Evolutionary conservation across 2,113 vertebrate genomes (phyloP).

Genomic region (Peromyscus polionotus): DNA sequence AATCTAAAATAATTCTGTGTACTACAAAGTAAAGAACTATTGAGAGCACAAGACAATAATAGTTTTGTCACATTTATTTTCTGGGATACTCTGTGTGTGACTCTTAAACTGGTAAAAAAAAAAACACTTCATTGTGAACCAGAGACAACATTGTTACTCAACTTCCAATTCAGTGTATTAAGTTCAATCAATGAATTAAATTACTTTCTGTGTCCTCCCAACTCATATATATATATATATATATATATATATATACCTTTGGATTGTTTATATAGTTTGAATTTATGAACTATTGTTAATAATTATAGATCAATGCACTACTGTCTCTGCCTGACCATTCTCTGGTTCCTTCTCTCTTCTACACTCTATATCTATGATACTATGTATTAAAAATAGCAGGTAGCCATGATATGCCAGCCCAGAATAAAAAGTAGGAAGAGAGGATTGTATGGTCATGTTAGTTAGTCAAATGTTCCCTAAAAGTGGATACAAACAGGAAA

Average conservation of each 20-base stretch:
- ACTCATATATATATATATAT: background rate
- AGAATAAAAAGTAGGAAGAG: background rate
- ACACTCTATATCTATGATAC: background rate
- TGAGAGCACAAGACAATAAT: background rate
- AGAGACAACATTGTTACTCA: background rate
- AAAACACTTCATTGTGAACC: background rate
- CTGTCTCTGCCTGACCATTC: slow-evolving; percentile 7
- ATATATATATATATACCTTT: background rate
- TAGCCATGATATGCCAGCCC: background rate
- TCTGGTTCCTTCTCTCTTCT: background rate
- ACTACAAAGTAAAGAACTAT: background rate
- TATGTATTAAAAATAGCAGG: background rate
- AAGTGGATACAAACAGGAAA: background rate
- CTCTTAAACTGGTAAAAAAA: background rate
- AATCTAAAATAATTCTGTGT: slow-evolving; percentile 1
- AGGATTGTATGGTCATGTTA: background rate
- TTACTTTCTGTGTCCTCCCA: background rate
- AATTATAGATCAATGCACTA: background rate
- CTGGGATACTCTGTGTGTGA: background rate
- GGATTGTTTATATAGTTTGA: background rate
- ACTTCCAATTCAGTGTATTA: background rate
- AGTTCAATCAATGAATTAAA: background rate
- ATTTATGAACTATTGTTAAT: slow-evolving; percentile 21
- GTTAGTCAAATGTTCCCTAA: background rate
- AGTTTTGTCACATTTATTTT: slow-evolving; percentile 17